Percentiles rank a stretch among this genome's conserved stretches.
Evolutionary conservation across 2,888 invertebrate genomes (phyloP).

Genomic region (Dascillus cervinus): DNA sequence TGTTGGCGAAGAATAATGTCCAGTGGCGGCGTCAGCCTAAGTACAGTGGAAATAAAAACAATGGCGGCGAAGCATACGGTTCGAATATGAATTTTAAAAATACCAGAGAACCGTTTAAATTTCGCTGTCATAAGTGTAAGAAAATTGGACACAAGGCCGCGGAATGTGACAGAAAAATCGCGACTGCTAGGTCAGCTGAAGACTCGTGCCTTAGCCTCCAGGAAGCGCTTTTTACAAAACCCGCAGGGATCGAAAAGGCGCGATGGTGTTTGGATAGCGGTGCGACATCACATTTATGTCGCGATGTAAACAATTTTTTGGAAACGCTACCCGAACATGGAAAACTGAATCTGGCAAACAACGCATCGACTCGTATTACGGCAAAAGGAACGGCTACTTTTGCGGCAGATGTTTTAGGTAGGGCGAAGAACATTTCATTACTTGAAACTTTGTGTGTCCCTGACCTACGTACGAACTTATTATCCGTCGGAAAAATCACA

Average conservation of each 20-base stretch:
- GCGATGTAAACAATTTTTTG: slow-evolving; percentile 1
- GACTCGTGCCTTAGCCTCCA: background rate
- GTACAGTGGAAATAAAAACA: no score
- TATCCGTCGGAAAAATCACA: slow-evolving; percentile 3
- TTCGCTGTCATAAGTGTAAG: slow-evolving; percentile 6
- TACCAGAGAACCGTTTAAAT: no score
- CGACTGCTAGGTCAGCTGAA: background rate
- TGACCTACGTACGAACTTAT: background rate
- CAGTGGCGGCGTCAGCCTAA: no score
- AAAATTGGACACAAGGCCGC: slow-evolving; percentile 7
- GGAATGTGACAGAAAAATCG: slow-evolving; percentile 4
- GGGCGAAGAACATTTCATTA: no score
- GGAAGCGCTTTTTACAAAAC: no score
- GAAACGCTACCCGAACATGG: background rate
- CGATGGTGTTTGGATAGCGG: slow-evolving; percentile 7
- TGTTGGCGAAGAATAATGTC: no score
- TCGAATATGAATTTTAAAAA: no score
- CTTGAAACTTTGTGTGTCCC: background rate
- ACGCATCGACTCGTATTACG: background rate
- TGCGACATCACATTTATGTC: slow-evolving; percentile 4
- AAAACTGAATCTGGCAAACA: slow-evolving; percentile 4
- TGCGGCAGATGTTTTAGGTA: slow-evolving; percentile 1
- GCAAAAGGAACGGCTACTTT: slow-evolving; percentile 4
- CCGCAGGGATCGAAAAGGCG: background rate
- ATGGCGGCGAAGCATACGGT: no score